Evolutionary conservation across 2,888 invertebrate genomes (phyloP).

Genomic region (Drosophila atroscutellata): DNA sequence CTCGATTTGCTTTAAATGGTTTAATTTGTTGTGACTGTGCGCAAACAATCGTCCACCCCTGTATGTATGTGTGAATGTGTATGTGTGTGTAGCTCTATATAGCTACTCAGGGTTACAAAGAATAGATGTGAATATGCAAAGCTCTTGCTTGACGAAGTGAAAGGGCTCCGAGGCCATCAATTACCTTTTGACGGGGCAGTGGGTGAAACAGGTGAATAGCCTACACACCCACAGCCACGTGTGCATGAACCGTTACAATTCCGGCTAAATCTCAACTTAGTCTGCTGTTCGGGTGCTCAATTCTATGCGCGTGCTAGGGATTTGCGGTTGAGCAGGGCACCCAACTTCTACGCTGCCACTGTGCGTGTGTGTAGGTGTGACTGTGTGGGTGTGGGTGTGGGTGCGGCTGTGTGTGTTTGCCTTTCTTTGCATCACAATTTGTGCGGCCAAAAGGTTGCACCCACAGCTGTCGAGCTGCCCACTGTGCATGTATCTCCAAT

Average conservation of each 20-base stretch:
- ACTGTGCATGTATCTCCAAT: not conserved
- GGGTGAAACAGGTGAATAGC: conserved; percentile 24
- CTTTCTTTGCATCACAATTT: conserved; percentile 53
- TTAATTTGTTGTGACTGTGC: conserved; percentile 45
- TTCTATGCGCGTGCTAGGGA: conserved; percentile 64
- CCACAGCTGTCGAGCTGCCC: conserved; percentile 7
- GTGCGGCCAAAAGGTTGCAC: conserved; percentile 40
- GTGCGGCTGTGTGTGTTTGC: not conserved
- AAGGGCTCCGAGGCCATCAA: conserved; percentile 14
- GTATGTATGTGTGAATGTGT: not conserved
- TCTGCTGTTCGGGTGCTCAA: conserved; percentile 9
- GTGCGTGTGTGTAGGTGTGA: not conserved
- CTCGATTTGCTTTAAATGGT: conserved; percentile 59
- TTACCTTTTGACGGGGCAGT: conserved; percentile 25
- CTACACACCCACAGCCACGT: not conserved
- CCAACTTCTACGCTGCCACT: not conserved
- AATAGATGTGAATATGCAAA: conserved; percentile 3
- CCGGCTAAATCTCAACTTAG: conserved; percentile 8
- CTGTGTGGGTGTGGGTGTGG: not conserved
- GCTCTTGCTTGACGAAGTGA: conserved; percentile 6
- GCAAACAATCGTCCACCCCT: conserved; percentile 17
- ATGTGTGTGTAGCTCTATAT: not conserved
- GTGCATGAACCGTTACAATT: not conserved
- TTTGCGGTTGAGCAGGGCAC: conserved; percentile 55
- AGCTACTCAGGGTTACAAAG: conserved; percentile 5